Conservation (phyloP, 2,113 vertebrate genomes). For the Motacilla tschutschensis region DNA sequence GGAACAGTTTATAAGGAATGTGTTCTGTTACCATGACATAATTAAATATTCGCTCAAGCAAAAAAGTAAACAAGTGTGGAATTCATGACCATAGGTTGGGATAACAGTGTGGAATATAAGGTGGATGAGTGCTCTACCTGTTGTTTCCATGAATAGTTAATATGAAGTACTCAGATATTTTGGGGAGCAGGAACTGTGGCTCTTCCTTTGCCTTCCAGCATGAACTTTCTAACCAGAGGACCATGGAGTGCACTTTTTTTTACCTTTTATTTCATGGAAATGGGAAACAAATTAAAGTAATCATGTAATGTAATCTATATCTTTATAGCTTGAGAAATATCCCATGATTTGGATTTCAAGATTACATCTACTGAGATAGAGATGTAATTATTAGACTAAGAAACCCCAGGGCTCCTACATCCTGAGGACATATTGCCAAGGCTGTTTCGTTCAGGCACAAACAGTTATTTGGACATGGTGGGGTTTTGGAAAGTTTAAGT, state of each 20-base stretch:
- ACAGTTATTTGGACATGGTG: neutral
- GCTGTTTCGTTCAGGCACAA: neutral
- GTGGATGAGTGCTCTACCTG: neutral
- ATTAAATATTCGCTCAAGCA: neutral
- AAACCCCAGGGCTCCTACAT: neutral
- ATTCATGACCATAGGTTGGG: neutral
- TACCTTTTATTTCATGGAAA: neutral
- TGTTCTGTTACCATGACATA: neutral
- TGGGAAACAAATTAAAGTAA: neutral
- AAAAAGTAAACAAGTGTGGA: conserved; percentile 22
- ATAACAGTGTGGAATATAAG: neutral
- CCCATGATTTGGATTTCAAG: neutral
- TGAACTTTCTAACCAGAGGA: neutral
- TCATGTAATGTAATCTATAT: fast-evolving
- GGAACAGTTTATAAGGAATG: neutral
- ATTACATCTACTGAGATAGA: neutral
- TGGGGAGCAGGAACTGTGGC: neutral
- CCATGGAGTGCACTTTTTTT: no score
- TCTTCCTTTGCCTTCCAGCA: neutral
- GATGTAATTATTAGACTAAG: neutral
- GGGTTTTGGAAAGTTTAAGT: neutral
- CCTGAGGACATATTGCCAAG: neutral
- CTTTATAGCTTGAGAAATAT: neutral
- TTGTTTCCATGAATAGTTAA: neutral
- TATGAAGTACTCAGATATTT: neutral